phyloP scores from a whole-genome alignment of 1,140 invertebrate species.

The Danaus melanippus region DNA sequence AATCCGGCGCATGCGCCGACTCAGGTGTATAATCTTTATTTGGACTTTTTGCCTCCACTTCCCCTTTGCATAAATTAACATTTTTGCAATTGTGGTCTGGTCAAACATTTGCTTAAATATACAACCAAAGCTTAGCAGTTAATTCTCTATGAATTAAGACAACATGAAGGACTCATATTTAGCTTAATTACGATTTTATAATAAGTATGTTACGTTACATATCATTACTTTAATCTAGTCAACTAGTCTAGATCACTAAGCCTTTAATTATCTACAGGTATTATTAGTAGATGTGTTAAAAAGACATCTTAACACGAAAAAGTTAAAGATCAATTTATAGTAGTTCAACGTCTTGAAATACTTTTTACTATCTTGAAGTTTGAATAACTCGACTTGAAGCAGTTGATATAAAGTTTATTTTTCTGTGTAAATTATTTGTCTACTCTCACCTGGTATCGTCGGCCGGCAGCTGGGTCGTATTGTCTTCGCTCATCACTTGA shows the following conservation, averaged over 20 bases:
- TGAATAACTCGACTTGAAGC: constrained; percentile 13
- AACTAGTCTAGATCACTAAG: constrained; percentile 58
- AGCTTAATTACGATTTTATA: too few species aligned
- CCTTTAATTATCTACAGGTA: constrained; percentile 56
- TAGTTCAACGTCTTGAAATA: constrained; percentile 21
- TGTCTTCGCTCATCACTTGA: constrained; percentile 64
- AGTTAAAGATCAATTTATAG: constrained; percentile 39
- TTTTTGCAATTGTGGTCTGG: constrained; percentile 38
- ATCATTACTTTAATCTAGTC: too few species aligned
- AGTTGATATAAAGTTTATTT: constrained; percentile 21
- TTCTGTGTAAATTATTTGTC: constrained; percentile 14
- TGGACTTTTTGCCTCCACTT: constrained; percentile 57
- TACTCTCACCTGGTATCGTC: constrained; percentile 48
- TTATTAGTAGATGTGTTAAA: constrained; percentile 26
- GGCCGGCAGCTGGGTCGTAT: constrained; percentile 54
- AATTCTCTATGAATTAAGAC: too few species aligned
- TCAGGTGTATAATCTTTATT: constrained; percentile 70
- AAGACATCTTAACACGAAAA: constrained; percentile 28
- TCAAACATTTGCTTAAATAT: too few species aligned
- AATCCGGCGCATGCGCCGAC: constrained; percentile 45
- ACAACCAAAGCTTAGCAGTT: too few species aligned
- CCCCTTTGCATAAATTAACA: constrained; percentile 69
- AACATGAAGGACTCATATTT: too few species aligned
- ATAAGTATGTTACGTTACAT: too few species aligned
- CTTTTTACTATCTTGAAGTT: too few species aligned